Conservation (phyloP, 2,888 invertebrate species). For the Mythimna ferrago region DNA sequence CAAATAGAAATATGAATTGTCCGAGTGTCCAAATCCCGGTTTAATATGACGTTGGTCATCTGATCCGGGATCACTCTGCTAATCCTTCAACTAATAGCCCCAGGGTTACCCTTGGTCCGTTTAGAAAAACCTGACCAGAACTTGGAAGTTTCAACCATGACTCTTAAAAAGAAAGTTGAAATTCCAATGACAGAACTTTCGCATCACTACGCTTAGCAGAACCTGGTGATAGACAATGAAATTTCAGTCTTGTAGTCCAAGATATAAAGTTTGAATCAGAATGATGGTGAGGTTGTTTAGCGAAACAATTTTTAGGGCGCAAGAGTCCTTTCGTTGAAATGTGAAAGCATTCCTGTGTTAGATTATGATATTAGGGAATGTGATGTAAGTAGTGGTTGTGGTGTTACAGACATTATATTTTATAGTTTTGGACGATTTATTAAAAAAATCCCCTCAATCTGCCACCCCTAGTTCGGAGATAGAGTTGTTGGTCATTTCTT, state of each 20-base stretch:
- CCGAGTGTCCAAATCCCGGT: conserved; percentile 85
- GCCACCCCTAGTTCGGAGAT: conserved; percentile 48
- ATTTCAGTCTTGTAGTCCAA: conserved; percentile 6
- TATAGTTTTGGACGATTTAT: conserved; percentile 74
- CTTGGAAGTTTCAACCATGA: conserved; percentile 53
- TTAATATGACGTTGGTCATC: conserved; percentile 89
- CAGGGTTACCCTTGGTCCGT: conserved; percentile 70
- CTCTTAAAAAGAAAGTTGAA: conserved; percentile 14
- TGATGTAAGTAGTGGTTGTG: conserved; percentile 78
- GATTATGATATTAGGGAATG: conserved; percentile 88
- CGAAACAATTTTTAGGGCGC: conserved; percentile 82
- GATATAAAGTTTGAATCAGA: conserved; percentile 65
- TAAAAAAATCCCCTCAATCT: conserved; percentile 65
- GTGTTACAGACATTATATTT: conserved; percentile 70
- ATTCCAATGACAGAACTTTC: conserved; percentile 30
- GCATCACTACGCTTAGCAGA: conserved; percentile 41
- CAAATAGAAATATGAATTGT: conserved; percentile 84
- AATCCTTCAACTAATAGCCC: conserved; percentile 89
- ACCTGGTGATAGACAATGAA: conserved; percentile 4
- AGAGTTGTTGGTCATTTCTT: conserved; percentile 40
- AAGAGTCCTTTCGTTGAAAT: conserved; percentile 77
- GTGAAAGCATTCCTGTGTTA: conserved; percentile 90
- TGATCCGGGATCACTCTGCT: conserved; percentile 85
- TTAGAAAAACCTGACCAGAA: conserved; percentile 54
- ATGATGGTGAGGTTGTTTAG: conserved; percentile 56